A percentile compares a stretch with the other conserved stretches of the same genome.
phyloP scores from a whole-genome alignment of 2,888 invertebrate species.

The Lordiphosa fenestrarum region DNA sequence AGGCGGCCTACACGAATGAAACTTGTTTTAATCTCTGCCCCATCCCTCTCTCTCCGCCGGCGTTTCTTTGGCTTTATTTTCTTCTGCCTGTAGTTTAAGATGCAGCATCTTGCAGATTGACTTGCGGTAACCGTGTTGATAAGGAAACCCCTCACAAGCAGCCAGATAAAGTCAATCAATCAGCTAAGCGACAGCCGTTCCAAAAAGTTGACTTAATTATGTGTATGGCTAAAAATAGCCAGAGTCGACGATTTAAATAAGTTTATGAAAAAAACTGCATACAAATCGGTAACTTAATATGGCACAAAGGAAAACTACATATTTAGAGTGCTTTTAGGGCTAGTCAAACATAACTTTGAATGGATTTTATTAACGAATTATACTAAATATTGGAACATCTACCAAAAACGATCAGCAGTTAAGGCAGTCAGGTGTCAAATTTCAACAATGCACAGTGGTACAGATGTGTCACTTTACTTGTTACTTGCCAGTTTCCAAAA shows the following conservation, averaged over 20 bases:
- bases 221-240: conserved; percentile 49
- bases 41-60: not conserved
- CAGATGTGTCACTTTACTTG: too few relatives aligned
- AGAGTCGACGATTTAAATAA: conserved; percentile 24
- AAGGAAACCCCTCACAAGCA: conserved; percentile 37
- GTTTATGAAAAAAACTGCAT: conserved; percentile 22
- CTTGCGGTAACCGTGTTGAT: conserved; percentile 53
- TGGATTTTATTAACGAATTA: conserved; percentile 52
- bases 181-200: conserved; percentile 56
- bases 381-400: conserved; percentile 18
- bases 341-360: conserved; percentile 34
- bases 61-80: conserved; percentile 9
- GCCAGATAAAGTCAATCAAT: conserved; percentile 68
- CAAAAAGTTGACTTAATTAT: conserved; percentile 66
- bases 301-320: conserved; percentile 43
- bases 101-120: conserved; percentile 47
- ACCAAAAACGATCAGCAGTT: conserved; percentile 9
- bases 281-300: conserved; percentile 56
- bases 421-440: conserved; percentile 34
- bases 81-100: conserved; percentile 19
- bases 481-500: too few relatives aligned
- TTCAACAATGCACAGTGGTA: conserved; percentile 11
- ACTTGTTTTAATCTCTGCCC: conserved; percentile 38
- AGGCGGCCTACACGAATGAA: conserved; percentile 37
- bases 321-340: conserved; percentile 27